Evolutionary conservation across 2,888 invertebrate species (phyloP).

Genomic region (Argyresthia goedartella): DNA sequence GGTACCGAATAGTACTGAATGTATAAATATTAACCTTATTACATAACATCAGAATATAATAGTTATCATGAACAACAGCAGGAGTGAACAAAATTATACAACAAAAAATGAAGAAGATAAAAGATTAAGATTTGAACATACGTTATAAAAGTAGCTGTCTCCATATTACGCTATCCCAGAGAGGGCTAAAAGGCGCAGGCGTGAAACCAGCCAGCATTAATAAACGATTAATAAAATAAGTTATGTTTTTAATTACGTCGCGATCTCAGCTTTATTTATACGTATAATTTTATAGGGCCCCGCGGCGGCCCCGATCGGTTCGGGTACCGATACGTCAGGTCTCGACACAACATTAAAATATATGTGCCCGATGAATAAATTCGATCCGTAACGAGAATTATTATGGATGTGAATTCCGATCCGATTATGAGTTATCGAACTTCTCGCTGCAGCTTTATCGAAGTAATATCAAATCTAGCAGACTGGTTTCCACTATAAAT

Average conservation of each 20-base stretch:
- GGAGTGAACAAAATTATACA: too few species aligned
- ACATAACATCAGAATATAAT: too few species aligned
- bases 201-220: constrained; percentile 62
- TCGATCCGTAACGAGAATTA: constrained; percentile 63
- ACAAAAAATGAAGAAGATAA: too few species aligned
- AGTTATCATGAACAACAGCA: too few species aligned
- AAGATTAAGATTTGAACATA: too few species aligned
- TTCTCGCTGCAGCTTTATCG: not conserved
- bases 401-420: constrained; percentile 46
- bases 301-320: constrained; percentile 38
- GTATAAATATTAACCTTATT: too few species aligned
- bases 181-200: too few species aligned
- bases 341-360: constrained; percentile 56
- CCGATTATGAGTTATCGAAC: constrained; percentile 13
- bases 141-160: too few species aligned
- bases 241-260: constrained; percentile 66
- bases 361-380: constrained; percentile 59
- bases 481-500: too few species aligned
- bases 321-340: constrained; percentile 9
- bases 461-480: not conserved
- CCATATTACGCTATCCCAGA: too few species aligned
- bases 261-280: constrained; percentile 62
- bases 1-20: too few species aligned
- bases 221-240: constrained; percentile 68
- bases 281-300: constrained; percentile 67